phyloP scores from a whole-genome alignment of 1,140 invertebrate genomes.

The Chymomyza costata region DNA sequence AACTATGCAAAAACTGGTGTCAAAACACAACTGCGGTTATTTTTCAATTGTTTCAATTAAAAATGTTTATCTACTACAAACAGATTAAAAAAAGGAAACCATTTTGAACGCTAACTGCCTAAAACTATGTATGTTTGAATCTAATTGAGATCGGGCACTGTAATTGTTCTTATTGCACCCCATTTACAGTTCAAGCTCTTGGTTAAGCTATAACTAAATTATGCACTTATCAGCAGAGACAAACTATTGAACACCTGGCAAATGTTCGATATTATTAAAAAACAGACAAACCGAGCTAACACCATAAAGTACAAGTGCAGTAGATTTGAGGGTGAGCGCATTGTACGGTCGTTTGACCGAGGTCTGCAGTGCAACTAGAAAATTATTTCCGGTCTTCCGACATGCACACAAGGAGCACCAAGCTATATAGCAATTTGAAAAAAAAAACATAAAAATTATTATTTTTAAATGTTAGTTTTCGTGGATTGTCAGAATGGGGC shows the following conservation, averaged over 20 bases:
- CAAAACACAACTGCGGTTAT: neutral
- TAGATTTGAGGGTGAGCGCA: constrained; percentile 41
- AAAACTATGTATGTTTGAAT: constrained; percentile 18
- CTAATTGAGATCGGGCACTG: neutral
- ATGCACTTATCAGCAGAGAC: constrained; percentile 55
- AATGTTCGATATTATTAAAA: constrained; percentile 53
- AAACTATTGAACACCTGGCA: constrained; percentile 68
- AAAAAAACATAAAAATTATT: constrained; percentile 42
- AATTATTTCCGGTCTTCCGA: constrained; percentile 71
- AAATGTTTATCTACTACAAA: constrained; percentile 46
- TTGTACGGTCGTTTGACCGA: constrained; percentile 1
- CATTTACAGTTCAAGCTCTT: constrained; percentile 53
- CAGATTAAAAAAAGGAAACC: constrained; percentile 10
- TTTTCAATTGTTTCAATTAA: neutral
- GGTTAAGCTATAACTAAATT: constrained; percentile 49
- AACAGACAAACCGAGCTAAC: constrained; percentile 25
- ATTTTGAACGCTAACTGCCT: no score
- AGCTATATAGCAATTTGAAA: constrained; percentile 17
- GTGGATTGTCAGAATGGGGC: constrained; percentile 42
- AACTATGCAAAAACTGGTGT: no score
- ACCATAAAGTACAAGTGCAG: constrained; percentile 57
- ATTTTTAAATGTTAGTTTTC: constrained; percentile 54
- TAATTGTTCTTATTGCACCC: neutral
- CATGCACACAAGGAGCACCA: constrained; percentile 42
- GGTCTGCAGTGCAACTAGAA: constrained; percentile 44